Base-by-base conservation (phyloP, 2,797 vertebrate species). In the Pogonophryne albipinna region DNA sequence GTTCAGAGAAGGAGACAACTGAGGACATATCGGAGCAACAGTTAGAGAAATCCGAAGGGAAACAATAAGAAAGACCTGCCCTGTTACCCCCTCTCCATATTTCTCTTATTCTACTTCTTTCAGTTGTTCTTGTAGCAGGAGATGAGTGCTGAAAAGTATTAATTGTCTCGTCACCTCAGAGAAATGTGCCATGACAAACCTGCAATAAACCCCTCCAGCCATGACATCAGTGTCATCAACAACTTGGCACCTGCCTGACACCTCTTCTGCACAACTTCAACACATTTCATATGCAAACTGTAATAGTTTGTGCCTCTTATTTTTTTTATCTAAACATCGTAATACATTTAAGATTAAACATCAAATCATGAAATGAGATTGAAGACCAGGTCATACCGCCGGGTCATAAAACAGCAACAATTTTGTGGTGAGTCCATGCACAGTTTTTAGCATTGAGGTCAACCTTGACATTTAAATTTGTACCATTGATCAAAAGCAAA, bases 11-110 rank as follows among this genome's bases (percentile, higher is more conserved):
- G 27, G 57, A 89, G 80, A 85, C 71, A 73, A 69, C 60, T 46
- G 66, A 82, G 71, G 82, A 87, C 78, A 71, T 87, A 85, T 84
- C 74, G 76, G 58, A 85, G 63, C 82, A 81, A 83, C 78, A 65
- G 78, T 78, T 68, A 79, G 72, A 72, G 50, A 80, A 71, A 91
- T 67, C 76, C 80, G 66, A 82, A 53, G n/a, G 57, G 45, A 63
- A 77, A 82, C 87, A 85, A 92, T 91, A 27, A 27, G 27, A 82
- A 88, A 92, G 68, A 84, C 81, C 78, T 88, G 4, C 58, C 68
- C 74, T 72, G 56, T 62, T 59, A 58, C 71, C 34, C 57, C 67
- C n/a, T 44, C 13, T 27, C 13, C 14, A 1, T 77, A 41, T 38
- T n/a, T 71, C 73, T 76, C 52, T 70, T 71, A 65, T 62, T 84